A percentile compares a stretch with the other conserved stretches of the same genome.
Conservation (phyloP, 2,888 invertebrate species). For the Dione juno region DNA sequence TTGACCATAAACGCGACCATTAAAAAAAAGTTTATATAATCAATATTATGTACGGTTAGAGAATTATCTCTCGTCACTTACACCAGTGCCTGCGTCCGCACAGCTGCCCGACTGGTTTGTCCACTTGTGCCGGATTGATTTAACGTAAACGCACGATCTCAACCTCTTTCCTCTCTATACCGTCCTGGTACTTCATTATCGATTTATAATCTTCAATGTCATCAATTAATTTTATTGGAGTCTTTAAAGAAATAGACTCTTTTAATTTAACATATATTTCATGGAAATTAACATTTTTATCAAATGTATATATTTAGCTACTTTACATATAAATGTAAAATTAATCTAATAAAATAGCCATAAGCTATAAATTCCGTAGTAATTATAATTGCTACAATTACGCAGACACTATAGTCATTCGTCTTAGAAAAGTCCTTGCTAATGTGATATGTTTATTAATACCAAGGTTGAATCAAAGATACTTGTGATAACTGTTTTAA, state of each 20-base stretch:
- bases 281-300: conserved; percentile 14
- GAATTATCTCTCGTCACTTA: conserved; percentile 56
- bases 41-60: conserved; percentile 17
- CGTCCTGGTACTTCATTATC: conserved; percentile 70
- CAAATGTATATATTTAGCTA: conserved; percentile 15
- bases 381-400: not conserved
- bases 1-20: conserved; percentile 1
- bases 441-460: conserved; percentile 11
- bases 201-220: conserved; percentile 58
- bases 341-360: conserved; percentile 13
- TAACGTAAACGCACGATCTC: conserved; percentile 74
- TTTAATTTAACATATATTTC: conserved; percentile 6
- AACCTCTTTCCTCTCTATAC: conserved; percentile 64
- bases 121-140: conserved; percentile 82
- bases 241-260: conserved; percentile 19
- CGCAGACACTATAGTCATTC: not conserved
- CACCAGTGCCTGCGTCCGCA: conserved; percentile 64
- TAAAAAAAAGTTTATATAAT: conserved; percentile 6
- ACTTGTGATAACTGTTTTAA: conserved; percentile 11
- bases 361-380: conserved; percentile 15
- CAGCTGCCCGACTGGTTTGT: conserved; percentile 83
- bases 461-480: conserved; percentile 10
- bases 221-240: conserved; percentile 39
- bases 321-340: conserved; percentile 6
- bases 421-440: conserved; percentile 21